These are phyloP conservation scores for Lateolabrax maculatus DNA, from an alignment of 2,797 vertebrate genomes.

Conservation along the genomic window DNA sequence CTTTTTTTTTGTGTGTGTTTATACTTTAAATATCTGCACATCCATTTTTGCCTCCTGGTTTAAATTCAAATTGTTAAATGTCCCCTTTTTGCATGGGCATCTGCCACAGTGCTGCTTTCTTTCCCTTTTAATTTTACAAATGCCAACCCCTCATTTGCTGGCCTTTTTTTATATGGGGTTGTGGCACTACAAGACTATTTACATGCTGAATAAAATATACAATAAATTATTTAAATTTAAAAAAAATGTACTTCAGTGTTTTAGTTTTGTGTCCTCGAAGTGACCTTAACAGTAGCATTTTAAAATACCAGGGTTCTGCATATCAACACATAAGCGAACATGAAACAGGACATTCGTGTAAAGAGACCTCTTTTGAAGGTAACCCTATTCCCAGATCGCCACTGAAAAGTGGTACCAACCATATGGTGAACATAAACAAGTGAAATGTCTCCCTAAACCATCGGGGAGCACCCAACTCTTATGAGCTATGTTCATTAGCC, in stretches of 20 bases:
- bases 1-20: no score
- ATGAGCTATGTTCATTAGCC: conserved; percentile 75
- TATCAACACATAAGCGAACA: conserved; percentile 15
- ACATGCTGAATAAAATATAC: not conserved
- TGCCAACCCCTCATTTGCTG: not conserved
- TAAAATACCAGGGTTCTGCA: not conserved
- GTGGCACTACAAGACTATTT: not conserved
- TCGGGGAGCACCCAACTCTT: conserved; percentile 58
- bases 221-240: not conserved
- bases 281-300: conserved; percentile 6
- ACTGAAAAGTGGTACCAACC: conserved; percentile 50
- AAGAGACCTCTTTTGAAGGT: conserved; percentile 58
- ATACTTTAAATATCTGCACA: no score
- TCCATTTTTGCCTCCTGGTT: no score
- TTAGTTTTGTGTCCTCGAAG: conserved; percentile 18
- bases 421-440: conserved; percentile 77
- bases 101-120: no score
- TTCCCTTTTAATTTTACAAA: not conserved
- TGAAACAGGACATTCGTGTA: conserved; percentile 26
- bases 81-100: no score
- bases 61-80: no score
- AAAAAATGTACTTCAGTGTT: no score
- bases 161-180: not conserved
- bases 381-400: conserved; percentile 59
- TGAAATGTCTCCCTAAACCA: conserved; percentile 61